Evolutionary conservation across 2,797 vertebrate species (phyloP), one percentile per base, ranked within the genome.

Genomic region (Gephyroberyx darwinii): DNA sequence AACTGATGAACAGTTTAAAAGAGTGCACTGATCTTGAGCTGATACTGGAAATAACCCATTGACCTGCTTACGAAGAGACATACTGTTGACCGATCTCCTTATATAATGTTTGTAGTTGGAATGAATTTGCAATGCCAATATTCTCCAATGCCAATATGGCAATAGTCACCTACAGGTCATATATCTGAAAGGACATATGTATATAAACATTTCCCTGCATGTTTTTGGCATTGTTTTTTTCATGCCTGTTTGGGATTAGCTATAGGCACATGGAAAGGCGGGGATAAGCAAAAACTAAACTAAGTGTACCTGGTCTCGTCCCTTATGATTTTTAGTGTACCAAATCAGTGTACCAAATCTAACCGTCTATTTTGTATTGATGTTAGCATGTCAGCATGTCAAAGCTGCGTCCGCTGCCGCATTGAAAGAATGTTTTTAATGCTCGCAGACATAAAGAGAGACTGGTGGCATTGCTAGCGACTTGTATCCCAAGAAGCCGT

Each of bases 41-140:
- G 41, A 43, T 43, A 1, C 13, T 13, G 41, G 41, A 43, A 43
- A 43, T 43, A 13, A 14, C 41, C n/a, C n/a, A n/a, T 43, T 47
- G 48, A 54, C 33, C 31, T 66, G n/a, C 4, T 39, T 41, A 58
- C 33, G 47, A 80, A 53, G 56, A 43, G 54, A 54, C 26, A 26
- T 26, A 26, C 26, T 26, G 26, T 26, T 26, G 26, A 26, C 26
- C 2, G 26, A 2, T 26, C 26, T 26, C 2, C 26, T 26, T 12
- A 47, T 1, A 4, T 33, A 5, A 4, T 47, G 14, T 71, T 66
- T 66, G 20, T 26, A 26, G 39, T 41, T 9, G 10, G 39, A 43
- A 14, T 14, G 26, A 2, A 43, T 43, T 4, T 43, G 41, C 12
- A 43, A 4, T 43, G 41, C 41, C 14, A 43, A 26, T 3, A 26